Base-by-base conservation (phyloP, 2,113 vertebrate species). In the Maylandia zebra region DNA sequence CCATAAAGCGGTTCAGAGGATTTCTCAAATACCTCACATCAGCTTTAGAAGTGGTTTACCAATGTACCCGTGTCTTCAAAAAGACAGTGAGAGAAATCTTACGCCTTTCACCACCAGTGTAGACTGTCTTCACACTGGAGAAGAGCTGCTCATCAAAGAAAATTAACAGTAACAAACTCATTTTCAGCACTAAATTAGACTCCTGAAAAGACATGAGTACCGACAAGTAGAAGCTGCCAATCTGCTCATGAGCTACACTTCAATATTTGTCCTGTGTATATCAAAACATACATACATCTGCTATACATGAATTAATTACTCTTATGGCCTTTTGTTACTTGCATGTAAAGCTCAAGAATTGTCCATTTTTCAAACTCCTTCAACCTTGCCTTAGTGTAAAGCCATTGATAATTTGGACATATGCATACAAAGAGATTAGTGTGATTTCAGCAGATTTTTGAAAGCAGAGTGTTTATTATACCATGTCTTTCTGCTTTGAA, bases 111-210 rank as follows among this genome's bases (percentile, higher is more conserved):
- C 16, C 76, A 53, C 17, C 61, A 74, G 30, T 79, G 84, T 66
- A 83, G 69, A 76, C 41, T 34, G 81, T 90, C 88, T 79, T 56
- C 56, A 91, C 61, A 57, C 91, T 76, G 41, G 14, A 48, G 41
- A 48, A 48, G 71, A 76, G 43, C 74, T 32, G 74, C 74, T 74
- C 64, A 81, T 80, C 14, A 56, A 56, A 89, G 38, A 88, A 84
- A 91, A 91, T 78, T 50, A 78, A 78, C 43, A 24, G 82, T 55
- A 80, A 84, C 83, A 86, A 87, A 90, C 85, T 89, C 43, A 83
- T 84, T 85, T 48, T 81, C 87, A 27, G 34, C 69, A 85, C 89
- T 53, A 76, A 86, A 86, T 50, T 76, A 50, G 10, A 76, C 71
- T 50, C 71, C 71, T 19, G 43, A 50, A 50, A 50, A 78, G 45